Evolutionary conservation across 2,113 vertebrate genomes (phyloP), one percentile per base, ranked within the genome.

Genomic region (Rhabdomys dilectus): DNA sequence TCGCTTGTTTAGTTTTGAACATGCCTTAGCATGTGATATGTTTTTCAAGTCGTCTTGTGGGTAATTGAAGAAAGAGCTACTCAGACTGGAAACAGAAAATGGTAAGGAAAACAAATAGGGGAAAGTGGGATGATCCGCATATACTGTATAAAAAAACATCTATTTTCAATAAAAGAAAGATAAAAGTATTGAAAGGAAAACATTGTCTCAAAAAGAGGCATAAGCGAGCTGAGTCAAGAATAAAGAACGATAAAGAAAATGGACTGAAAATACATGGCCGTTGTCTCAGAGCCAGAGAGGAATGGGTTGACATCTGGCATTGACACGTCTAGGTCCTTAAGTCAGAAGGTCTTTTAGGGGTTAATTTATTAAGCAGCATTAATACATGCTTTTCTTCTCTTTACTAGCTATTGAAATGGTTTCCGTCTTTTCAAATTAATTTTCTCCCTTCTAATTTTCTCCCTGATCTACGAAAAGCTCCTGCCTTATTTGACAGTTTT

Each of bases 361-460:
- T 9, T 76, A 85, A 45, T 91, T 53, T 82, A 68, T 82, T 91
- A 96, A 87, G 48, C 51, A 92, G 53, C 91, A 16, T 45, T 82
- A 45, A 92, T 22, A 70, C 68, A 80, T 56, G 42, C 36, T 17
- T 89, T 91, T 70, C 12, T 77, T 36, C 22, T 64, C n/a, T 5
- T 64, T 29, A 73, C 17, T 91, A 24, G 89, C 60, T 86, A 29
- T 11, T 53, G 81, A 89, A 95, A 89, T 89, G 73, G 88, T 64
- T 88, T 88, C 19, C 91, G 36, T 36, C 39, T 93, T 89, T 64
- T 62, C 39, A 66, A 78, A 70, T 91, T 58, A n/a, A 26, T 36
- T 70, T 39, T 34, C 53, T 4, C 10, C 24, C 10, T 42, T 39
- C 11, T 36, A 39, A n/a, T n/a, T n/a, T n/a, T n/a, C n/a, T n/a